Evolutionary conservation across 2,888 invertebrate species (phyloP).

Genomic region (Tiphia femorata): DNA sequence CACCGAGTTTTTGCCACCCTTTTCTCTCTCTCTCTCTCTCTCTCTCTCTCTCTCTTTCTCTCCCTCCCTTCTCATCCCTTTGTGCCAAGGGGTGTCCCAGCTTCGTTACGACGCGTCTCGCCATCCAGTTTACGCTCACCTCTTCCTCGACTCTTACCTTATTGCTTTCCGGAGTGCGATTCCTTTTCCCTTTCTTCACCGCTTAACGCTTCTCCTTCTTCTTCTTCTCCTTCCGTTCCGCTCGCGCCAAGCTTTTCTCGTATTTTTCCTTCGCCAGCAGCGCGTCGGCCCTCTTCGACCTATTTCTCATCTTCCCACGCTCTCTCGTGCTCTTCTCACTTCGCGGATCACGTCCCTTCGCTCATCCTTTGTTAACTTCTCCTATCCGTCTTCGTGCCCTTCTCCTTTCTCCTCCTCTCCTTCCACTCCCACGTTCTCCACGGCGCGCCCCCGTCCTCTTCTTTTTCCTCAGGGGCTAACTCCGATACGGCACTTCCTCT

Average conservation of each 20-base stretch:
- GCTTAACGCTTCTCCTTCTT: neutral
- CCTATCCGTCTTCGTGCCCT: neutral
- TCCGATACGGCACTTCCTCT: too few species aligned
- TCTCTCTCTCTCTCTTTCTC: constrained; percentile 8
- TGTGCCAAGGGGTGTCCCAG: constrained; percentile 3
- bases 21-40: neutral
- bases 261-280: neutral
- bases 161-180: too few species aligned
- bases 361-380: neutral
- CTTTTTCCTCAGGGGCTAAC: neutral
- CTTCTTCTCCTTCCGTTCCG: neutral
- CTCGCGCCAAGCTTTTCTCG: neutral
- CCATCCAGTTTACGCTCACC: neutral
- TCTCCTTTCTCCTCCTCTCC: neutral
- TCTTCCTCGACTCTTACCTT: neutral
- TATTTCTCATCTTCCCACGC: neutral
- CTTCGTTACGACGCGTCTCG: neutral
- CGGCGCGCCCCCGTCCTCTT: neutral
- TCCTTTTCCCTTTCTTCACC: neutral
- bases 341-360: neutral
- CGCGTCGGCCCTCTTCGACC: neutral
- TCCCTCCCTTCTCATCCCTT: neutral
- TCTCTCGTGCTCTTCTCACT: neutral
- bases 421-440: neutral
- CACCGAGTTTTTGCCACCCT: neutral